Base-by-base conservation (phyloP, 1,140 invertebrate species). In the Steinernema khuongi region DNA sequence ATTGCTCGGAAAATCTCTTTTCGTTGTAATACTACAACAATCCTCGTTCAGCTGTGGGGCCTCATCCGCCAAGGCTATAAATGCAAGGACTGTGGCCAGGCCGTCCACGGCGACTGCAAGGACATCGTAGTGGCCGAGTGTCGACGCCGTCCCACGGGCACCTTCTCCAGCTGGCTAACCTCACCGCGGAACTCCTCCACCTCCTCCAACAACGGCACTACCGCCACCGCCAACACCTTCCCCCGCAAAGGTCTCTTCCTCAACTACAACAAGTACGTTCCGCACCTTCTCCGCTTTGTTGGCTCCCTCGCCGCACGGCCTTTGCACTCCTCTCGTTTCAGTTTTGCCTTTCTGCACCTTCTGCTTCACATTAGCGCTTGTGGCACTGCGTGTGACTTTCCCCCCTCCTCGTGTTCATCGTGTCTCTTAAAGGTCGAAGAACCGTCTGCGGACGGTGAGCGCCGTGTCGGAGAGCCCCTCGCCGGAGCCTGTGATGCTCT, bases 1-100 rank as follows among this genome's bases (percentile, higher is more conserved):
- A n/a, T n/a, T n/a, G n/a, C n/a, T n/a, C n/a, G n/a, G n/a, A n/a
- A n/a, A n/a, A n/a, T n/a, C n/a, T n/a, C n/a, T 36, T 32, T 74
- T 18, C 18, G 68, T 30, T 72, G 19, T 31, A 72, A 22, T 67
- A 70, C 19, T n/a, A 79, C 33, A 26, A 43, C 26, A 30, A 72
- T 1, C 66, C 1, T 22, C 22, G 18, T 85, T 72, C 77, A 89
- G 88, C 81, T 89, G 29, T 89, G 89, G 89, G 89, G 89, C 33
- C 77, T 89, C 2, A 89, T 90, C 60, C 88, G 89, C 75, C 89
- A 90, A 86, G 89, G 89, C 19, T 89, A 86, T 84, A 89, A 89
- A 83, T 90, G 89, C 82, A 87, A 87, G 86, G 87, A 87, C 86
- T 84, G 83, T 60, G 81, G 80, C 14, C 67, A 81, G 22, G 70